Evolutionary conservation across 2,113 vertebrate species (phyloP), one percentile per base, ranked within the genome.

Genomic region (Lophochroa leadbeateri): DNA sequence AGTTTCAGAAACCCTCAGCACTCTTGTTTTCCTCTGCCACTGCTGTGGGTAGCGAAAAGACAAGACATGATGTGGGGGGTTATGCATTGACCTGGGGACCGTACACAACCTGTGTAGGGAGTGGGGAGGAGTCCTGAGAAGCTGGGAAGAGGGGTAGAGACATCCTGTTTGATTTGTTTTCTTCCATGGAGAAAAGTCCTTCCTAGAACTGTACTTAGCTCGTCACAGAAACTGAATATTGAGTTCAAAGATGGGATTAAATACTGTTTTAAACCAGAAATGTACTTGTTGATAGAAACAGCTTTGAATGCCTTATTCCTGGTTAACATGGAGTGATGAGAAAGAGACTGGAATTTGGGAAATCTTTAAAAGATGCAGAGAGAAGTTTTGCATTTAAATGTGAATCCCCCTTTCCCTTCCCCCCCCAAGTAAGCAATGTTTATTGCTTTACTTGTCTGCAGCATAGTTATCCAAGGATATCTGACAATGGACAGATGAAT

Each of bases 381-480:
- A 88, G 31, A 63, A 67, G 29, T 79, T 95, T 78, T 90, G 41
- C 55, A 90, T 61, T 91, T 88, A 68, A 63, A 57, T 4, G 11
- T 12, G 17, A 11, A 29, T 53, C 39, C 33, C 57, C 21, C 13
- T 35, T 58, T 35, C 57, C 57, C 10, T 44, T 58, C 57, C 57
- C 57, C 57, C 57, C 33, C 37, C 19, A 65, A 90, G 52, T 13
- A 86, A 79, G 70, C 31, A 61, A 20, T 80, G 11, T 71, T 96
- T 86, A 68, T 71, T 64, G 35, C 70, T 92, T 88, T 88, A 67
- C 88, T 90, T 95, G 35, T 82, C 52, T 2, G 10, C 23, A 10
- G 49, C 43, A 33, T 72, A 78, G 83, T 88, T 93, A 76, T 68
- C 47, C 69, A 95, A 92, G 84, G 77, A 71, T 94, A 88, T 37